Base-by-base conservation (phyloP, 2,797 vertebrate genomes). In the Podargus strigoides region DNA sequence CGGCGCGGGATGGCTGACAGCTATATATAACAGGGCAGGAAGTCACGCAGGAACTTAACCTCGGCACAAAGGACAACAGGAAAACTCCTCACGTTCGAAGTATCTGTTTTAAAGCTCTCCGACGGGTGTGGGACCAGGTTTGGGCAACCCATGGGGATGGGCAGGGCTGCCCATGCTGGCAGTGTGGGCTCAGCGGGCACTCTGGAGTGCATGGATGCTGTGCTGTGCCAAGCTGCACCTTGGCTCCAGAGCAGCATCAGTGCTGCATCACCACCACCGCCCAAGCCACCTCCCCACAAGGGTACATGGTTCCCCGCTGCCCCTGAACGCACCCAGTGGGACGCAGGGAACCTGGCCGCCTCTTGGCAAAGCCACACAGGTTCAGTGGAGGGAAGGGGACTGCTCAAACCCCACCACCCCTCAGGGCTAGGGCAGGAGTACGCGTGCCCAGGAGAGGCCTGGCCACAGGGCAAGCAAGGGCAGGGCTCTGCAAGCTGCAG, bases 11-110 rank as follows among this genome's bases (percentile, higher is more conserved):
- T 5, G 0, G 75, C 86, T 44, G 55, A 90, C 72, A 70, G 75
- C 84, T 94, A 94, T 90, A 95, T 89, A 90, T 95, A 97, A 94
- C 42, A 1, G 85, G 67, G 77, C 94, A 97, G 96, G 96, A 95
- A 95, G 83, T 92, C 3, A 5, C 10, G 30, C 88, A 94, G 95
- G 90, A 97, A 96, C 94, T 58, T 56, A 79, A 95, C 94, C 92
- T 92, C 93, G 2, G 68, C 86, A 93, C 92, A 94, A 92, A 89
- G 94, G 93, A 95, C 93, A 90, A 94, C 92, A 95, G 93, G 95
- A 94, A 96, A 95, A 79, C 78, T 87, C 84, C 63, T 37, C 36
- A 1, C 2, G 4, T 66, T 58, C 4, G 30, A 85, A 83, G 89
- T 69, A 87, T 93, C 94, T 94, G 92, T 70, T 84, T 68, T 58